Evolutionary conservation across 1,140 invertebrate species (phyloP), one percentile per base, ranked within the genome.

Genomic region (Himalopsyche phryganea): DNA sequence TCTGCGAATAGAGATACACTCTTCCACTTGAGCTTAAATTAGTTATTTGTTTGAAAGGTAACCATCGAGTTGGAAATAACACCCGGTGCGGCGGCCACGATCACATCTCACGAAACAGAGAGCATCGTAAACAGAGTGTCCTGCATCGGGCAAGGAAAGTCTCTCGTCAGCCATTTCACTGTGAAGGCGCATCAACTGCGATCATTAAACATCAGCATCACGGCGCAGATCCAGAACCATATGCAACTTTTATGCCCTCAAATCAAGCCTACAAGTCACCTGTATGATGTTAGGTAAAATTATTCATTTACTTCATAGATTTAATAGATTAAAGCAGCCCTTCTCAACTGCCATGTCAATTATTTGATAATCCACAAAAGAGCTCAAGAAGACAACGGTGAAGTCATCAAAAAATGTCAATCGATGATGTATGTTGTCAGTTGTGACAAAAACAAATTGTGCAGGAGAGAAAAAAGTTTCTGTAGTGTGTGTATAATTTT

Each of bases 181-280:
- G 66, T 85, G 6, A 73, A 73, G 48, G 77, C 81, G 0, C 72
- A 67, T 11, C 61, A 71, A 1, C 68, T 85, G 0, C 82, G 83
- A 6, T 69, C 79, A 10, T 71, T 85, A 2, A 83, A 84, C 40
- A 72, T 85, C 1, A 81, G 78, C 1, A 82, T 84, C 9, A 67
- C 69, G 1, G 83, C 78, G 23, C 69, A 71, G 13, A 67, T 81
- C 36, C 74, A 80, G 35, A 60, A 69, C 6, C 63, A 70, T 32
- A 45, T 61, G 54, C 52, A 58, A 11, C 42, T 53, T 7, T 13
- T 41, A 4, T 64, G 62, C 46, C 72, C 68, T 20, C 57, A 62
- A 0, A 65, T 70, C 1, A 78, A 76, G 23, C 73, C 72, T 0
- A 69, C 71, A 1, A 70, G 74, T 54, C 68, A 65, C 13, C 41